Percentiles rank a stretch among this genome's conserved stretches.
These are phyloP conservation scores for Drosophila subobscura DNA, from an alignment of 1,140 invertebrate species.

Conservation along the genomic window DNA sequence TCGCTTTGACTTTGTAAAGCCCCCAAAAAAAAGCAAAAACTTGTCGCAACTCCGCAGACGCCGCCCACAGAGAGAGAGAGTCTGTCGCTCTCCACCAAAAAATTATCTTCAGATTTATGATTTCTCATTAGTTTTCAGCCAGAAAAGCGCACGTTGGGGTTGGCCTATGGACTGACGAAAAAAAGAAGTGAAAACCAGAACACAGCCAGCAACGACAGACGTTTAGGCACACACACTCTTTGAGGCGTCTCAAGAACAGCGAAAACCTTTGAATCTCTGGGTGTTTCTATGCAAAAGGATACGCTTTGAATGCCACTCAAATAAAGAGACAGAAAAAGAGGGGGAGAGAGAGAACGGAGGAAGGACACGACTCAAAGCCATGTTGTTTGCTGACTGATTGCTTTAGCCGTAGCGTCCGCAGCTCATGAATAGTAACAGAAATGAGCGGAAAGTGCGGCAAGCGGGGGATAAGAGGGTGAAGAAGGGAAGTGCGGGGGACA, in stretches of 20 bases:
- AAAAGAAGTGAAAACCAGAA: neutral
- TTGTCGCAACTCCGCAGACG: constrained; percentile 8
- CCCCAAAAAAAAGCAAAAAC: constrained; percentile 17
- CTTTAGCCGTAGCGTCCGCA: constrained; percentile 39
- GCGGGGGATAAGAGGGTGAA: too few relatives aligned
- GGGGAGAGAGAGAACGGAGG: constrained; percentile 19
- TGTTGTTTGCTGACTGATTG: constrained; percentile 75
- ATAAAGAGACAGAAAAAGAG: constrained; percentile 15
- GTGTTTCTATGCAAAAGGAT: neutral
- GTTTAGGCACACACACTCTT: too few relatives aligned
- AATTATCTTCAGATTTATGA: constrained; percentile 62
- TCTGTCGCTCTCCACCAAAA: constrained; percentile 1
- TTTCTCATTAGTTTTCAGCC: constrained; percentile 58
- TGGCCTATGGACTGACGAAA: too few relatives aligned
- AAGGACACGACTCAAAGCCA: constrained; percentile 49
- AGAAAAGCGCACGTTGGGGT: constrained; percentile 13
- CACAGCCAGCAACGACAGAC: too few relatives aligned
- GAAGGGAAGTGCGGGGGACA: too few relatives aligned
- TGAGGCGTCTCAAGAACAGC: too few relatives aligned
- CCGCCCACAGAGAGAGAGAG: constrained; percentile 4
- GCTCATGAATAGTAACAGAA: constrained; percentile 42
- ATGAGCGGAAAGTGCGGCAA: constrained; percentile 38
- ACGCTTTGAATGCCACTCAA: constrained; percentile 24
- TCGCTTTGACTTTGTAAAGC: constrained; percentile 55
- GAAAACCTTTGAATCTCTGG: too few relatives aligned